Evolutionary conservation across 2,888 invertebrate species (phyloP), one percentile per base, ranked within the genome.

Genomic region (Drosophila suboccidentalis): DNA sequence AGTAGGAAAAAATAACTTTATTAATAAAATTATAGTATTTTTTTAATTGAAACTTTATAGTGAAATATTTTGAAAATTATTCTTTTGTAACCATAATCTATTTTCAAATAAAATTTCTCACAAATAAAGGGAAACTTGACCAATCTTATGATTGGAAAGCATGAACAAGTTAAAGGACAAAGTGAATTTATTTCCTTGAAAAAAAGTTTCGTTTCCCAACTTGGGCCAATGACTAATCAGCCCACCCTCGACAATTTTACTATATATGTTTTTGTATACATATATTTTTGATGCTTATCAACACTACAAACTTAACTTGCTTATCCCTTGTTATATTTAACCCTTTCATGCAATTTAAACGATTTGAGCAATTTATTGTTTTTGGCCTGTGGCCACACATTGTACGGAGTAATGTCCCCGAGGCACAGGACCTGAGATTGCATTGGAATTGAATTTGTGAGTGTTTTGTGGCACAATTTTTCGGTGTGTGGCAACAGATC

Each of bases 391-490:
- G 62, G 67, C 69, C 50, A 71, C 61, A 75, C 58, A 63, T 32
- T 65, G 34, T 39, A 15, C 15, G 11, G 44, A 10, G 19, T 26
- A n/a, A 22, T 19, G 49, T 38, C 57, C 46, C 32, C 26, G 51
- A 49, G 60, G 53, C 17, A 10, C 50, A 36, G 44, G 34, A 46
- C 53, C 44, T 63, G 66, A 78, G 84, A 89, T 84, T 84, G 84
- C 78, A 80, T 83, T 78, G 78, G 70, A 84, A 84, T 84, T 83
- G 75, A 89, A 87, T 84, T 84, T 89, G 44, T 64, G 71, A 75
- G 66, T 75, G 75, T 74, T 78, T 78, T 75, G 46, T 64, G 49
- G 41, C 38, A 43, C 39, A 61, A 41, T 66, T 54, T 59, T 58
- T 43, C 11, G 26, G 43, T 53, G 59, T 60, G 59, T 60, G 71